Percentiles rank a stretch among this genome's conserved stretches.
Evolutionary conservation across 2,888 invertebrate genomes (phyloP).

Genomic region (Toxonevra muliebris): DNA sequence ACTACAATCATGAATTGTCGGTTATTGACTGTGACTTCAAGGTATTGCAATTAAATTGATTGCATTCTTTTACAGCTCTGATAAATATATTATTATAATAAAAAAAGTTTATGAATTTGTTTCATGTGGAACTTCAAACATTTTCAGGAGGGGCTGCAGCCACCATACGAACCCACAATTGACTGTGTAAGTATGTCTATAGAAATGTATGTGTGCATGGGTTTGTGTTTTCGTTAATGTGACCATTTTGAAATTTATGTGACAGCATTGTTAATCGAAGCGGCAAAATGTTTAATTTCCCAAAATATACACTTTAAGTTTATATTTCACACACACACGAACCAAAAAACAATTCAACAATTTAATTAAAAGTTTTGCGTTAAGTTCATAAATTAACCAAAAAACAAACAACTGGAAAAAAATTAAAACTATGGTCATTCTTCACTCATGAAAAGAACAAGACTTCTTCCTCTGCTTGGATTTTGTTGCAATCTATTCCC

Average conservation of each 20-base stretch:
- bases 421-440: constrained; percentile 24
- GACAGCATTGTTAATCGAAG: constrained; percentile 17
- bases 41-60: no score
- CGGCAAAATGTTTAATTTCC: constrained; percentile 9
- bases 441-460: neutral
- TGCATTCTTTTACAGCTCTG: no score
- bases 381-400: constrained; percentile 32
- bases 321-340: neutral
- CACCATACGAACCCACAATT: neutral
- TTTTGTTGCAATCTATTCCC: neutral
- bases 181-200: neutral
- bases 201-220: neutral
- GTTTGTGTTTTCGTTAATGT: neutral
- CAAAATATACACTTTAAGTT: neutral
- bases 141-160: no score
- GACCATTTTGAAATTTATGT: constrained; percentile 21
- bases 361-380: constrained; percentile 33
- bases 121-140: no score
- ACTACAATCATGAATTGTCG: no score
- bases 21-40: no score
- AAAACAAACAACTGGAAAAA: constrained; percentile 5
- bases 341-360: constrained; percentile 25
- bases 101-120: no score
- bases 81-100: no score
- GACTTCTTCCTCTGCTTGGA: neutral